These are phyloP conservation scores for Enteromius thamalakanensis DNA, from an alignment of 2,797 vertebrate species.

Conservation along the genomic window DNA sequence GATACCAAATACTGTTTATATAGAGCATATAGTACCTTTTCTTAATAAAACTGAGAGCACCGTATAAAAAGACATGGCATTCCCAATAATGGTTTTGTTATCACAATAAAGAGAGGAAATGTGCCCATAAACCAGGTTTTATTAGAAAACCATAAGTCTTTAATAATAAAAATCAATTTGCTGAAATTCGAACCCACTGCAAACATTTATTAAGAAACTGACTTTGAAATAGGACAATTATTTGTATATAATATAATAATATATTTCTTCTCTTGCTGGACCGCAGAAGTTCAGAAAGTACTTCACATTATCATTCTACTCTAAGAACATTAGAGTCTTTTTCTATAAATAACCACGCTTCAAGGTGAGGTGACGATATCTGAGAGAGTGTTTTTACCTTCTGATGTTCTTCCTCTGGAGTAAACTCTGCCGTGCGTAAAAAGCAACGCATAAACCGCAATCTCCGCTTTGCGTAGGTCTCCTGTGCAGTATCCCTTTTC, in stretches of 20 bases:
- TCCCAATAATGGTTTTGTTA: not conserved
- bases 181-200: not conserved
- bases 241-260: not conserved
- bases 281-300: conserved; percentile 31
- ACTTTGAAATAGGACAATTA: not conserved
- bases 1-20: conserved; percentile 57
- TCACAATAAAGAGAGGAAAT: not conserved
- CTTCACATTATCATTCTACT: conserved; percentile 15
- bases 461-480: conserved; percentile 34
- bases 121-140: not conserved
- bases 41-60: not conserved
- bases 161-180: not conserved
- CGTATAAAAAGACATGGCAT: not conserved
- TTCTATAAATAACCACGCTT: not conserved
- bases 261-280: not conserved
- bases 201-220: not conserved
- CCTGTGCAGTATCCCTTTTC: conserved; percentile 61
- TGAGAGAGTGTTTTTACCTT: conserved; percentile 43
- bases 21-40: conserved; percentile 53
- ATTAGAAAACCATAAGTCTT: not conserved
- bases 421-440: not conserved
- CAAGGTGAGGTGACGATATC: not conserved
- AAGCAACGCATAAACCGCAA: conserved; percentile 29
- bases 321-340: conserved; percentile 1
- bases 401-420: conserved; percentile 3